phyloP scores from a whole-genome alignment of 2,797 vertebrate species.

The Acanthis flammea region DNA sequence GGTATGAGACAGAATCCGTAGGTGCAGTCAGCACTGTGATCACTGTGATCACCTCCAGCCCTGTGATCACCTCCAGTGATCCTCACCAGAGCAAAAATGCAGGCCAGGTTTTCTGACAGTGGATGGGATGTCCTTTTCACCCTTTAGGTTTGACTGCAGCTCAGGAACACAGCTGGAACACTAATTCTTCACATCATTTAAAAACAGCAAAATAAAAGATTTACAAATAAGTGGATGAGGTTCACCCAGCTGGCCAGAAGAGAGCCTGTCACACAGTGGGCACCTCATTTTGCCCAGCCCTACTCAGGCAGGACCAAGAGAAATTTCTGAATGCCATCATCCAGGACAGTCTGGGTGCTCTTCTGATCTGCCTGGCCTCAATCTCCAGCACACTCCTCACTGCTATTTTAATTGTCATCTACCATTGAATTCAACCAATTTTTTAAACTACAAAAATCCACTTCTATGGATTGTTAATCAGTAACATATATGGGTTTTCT shows the following conservation, averaged over 20 bases:
- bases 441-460: background rate
- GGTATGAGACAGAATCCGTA: accelerated
- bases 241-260: background rate
- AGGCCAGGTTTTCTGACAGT: background rate
- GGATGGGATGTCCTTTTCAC: background rate
- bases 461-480: background rate
- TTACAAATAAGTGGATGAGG: background rate
- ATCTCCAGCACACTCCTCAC: too few relatives aligned
- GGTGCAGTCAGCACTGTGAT: background rate
- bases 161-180: background rate
- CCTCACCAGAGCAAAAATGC: background rate
- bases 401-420: background rate
- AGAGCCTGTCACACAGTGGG: background rate
- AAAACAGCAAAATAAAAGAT: background rate
- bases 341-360: background rate
- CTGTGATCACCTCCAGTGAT: background rate
- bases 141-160: background rate
- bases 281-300: background rate
- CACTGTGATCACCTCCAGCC: background rate
- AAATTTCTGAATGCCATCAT: background rate
- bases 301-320: background rate
- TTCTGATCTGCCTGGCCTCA: background rate
- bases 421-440: background rate
- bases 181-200: background rate
- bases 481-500: background rate